A percentile compares a stretch with the other conserved stretches of the same genome.
Conservation (phyloP, 2,888 invertebrate species). For the Chaitophorus viminalis region DNA sequence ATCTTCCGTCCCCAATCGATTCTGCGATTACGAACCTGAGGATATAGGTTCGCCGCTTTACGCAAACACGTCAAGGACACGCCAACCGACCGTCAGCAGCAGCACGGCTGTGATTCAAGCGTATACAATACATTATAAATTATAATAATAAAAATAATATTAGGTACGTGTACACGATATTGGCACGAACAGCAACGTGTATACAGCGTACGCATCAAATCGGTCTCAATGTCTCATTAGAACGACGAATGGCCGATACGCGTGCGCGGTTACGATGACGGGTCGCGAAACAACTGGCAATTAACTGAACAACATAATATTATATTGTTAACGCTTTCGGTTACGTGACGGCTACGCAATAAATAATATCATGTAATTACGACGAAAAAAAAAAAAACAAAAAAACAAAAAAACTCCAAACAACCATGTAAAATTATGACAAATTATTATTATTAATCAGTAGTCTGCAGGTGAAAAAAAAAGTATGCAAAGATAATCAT, state of each 20-base stretch:
- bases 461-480: background rate
- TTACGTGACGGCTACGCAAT: background rate
- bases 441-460: background rate
- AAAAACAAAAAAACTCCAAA: background rate
- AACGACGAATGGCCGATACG: background rate
- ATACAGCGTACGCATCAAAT: background rate
- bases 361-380: background rate
- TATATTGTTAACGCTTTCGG: background rate
- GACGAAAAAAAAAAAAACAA: background rate
- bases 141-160: background rate
- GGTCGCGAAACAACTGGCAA: slow-evolving; percentile 26
- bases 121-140: background rate
- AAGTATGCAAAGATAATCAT: no score
- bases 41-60: background rate
- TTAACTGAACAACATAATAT: background rate
- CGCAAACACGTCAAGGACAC: background rate
- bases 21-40: background rate
- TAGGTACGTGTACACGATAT: no score
- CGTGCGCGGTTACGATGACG: background rate
- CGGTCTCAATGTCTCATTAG: slow-evolving; percentile 25
- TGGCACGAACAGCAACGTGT: no score
- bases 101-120: no score
- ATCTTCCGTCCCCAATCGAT: background rate
- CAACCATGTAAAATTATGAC: background rate
- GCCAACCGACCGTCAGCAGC: background rate